Evolutionary conservation across 1,140 invertebrate species (phyloP).

Genomic region (Ostrea denselamellosa): DNA sequence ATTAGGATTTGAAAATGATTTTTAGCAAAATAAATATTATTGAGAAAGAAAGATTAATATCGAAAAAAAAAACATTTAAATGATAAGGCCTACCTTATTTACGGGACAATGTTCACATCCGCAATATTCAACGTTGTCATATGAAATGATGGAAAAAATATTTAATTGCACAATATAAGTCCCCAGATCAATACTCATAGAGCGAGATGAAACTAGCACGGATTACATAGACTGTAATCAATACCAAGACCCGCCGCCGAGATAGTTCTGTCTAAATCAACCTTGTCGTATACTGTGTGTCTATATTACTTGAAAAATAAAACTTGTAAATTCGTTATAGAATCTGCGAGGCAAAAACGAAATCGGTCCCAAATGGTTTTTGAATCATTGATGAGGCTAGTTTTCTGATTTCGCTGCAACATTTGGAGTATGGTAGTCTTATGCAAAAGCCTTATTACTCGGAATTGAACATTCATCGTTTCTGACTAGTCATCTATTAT

Average conservation of each 20-base stretch:
- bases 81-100: neutral
- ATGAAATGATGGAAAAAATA: constrained; percentile 30
- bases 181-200: neutral
- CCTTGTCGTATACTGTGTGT: neutral
- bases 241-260: neutral
- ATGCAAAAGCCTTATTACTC: neutral
- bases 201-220: neutral
- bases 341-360: neutral
- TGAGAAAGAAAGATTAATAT: neutral
- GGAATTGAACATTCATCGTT: neutral
- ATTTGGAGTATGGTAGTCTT: neutral
- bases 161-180: constrained; percentile 31
- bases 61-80: neutral
- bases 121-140: constrained; percentile 22
- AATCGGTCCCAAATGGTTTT: neutral
- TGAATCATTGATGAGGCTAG: constrained; percentile 13
- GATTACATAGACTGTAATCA: neutral
- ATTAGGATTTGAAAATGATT: neutral
- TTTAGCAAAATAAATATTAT: neutral
- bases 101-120: neutral
- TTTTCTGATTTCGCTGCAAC: neutral
- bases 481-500: neutral
- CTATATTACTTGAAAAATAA: neutral
- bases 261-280: neutral
- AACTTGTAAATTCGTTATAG: neutral